Evolutionary conservation across 2,888 invertebrate genomes (phyloP), one percentile per base, ranked within the genome.

Genomic region (Diogma glabrata): DNA sequence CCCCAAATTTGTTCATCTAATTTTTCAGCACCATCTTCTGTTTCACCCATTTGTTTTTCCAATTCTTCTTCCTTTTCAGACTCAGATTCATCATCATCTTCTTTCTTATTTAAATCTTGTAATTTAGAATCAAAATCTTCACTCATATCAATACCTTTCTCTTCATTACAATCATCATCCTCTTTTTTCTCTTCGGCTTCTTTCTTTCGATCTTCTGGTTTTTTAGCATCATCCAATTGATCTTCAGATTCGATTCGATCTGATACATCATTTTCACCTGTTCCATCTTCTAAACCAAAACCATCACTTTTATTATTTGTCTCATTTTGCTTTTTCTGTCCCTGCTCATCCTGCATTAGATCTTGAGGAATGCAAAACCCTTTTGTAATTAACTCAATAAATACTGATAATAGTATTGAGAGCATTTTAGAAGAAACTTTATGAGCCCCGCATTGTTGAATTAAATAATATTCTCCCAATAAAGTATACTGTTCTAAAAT

Each of bases 21-120:
- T 70, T 84, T 83, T 54, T 92, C 88, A 2, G 87, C 85, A n/a
- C 80, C 84, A 60, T 85, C 82, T 55, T 87, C 90, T 0, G 89
- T 88, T 52, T 97, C 92, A 19, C 95, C 97, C 91, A 97, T 94
- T 75, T 96, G 86, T 65, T 96, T 94, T 57, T 96, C 94, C 3
- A 87, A 74, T 58, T 96, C 87, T 17, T 88, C 84, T 55, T 86
- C 78, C 1, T 48, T 30, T 22, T 48, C 14, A 4, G 30, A 30
- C 23, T 84, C 80, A 12, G 84, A 76, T 12, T 84, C 75, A 1
- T 82, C 76, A 4, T 81, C 79, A 1, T 67, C 70, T 52, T 77
- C 73, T n/a, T 76, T 72, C 17, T 72, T 72, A 36, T 74, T 70
- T 51, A 82, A 63, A 33, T 70, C 77, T 64, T 91, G 89, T 52